Base-by-base conservation (phyloP, 2,113 vertebrate species). In the Oncorhynchus gorbuscha region DNA sequence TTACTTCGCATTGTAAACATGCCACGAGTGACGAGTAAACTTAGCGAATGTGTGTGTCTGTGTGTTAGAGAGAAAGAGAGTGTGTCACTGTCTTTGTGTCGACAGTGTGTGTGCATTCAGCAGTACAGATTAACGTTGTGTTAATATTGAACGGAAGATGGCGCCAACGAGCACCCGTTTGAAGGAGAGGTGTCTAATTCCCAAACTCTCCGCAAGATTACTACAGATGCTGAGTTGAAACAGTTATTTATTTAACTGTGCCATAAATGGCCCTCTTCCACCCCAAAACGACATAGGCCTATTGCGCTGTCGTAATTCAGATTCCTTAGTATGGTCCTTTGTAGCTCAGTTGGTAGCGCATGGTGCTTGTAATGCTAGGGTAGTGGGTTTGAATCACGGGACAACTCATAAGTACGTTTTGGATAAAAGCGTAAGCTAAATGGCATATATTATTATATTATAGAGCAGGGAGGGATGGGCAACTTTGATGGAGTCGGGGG, bases 141-240 rank as follows among this genome's bases (percentile, higher is more conserved):
- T 51, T 71, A 49, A 81, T 84, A 78, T 79, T 79, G 82, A 61
- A 83, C 92, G 84, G 89, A 88, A 93, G 93, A 90, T 88, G 91
- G 91, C 91, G 81, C 88, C 89, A 91, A 75, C 90, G 90, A 85
- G 87, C 74, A 81, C 69, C 14, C 48, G 48, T 76, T 26, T 51
- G 73, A 55, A 28, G 18, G 6, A 5, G 30, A 51, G 28, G 24
- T 14, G 68, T 35, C 55, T 80, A 71, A 71, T 72, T 22, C 75
- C 2, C 49, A 81, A 35, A 4, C 26, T 13, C 26, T 20, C 76
- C 59, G 12, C 69, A 51, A n/a, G 18, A 62, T 72, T 59, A 61
- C 45, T 61, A 39, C 74, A 69, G 55, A 71, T 18, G 13, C 55
- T 2, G 58, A 64, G 39, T 39, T 39, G 7, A 6, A 39, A 39